These are phyloP conservation scores for Scomberomorus guttatus DNA, from an alignment of 2,797 vertebrate genomes.

Conservation along the genomic window DNA sequence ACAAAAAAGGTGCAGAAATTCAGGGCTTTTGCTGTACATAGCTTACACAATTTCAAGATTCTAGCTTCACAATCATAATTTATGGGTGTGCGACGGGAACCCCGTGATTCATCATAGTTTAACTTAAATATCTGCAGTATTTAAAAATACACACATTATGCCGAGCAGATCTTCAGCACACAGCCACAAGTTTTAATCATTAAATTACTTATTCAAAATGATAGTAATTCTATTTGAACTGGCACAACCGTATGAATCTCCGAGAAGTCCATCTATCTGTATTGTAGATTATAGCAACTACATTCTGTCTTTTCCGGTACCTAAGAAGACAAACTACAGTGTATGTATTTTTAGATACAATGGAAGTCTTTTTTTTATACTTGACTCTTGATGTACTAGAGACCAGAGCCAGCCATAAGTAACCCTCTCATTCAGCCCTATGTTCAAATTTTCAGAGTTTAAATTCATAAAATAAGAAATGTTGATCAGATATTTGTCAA, in stretches of 20 bases:
- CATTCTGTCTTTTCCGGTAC: neutral
- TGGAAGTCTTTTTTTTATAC: neutral
- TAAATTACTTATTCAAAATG: neutral
- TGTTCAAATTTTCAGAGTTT: neutral
- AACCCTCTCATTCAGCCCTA: neutral
- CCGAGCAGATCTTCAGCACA: neutral
- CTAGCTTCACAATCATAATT: neutral
- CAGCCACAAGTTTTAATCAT: neutral
- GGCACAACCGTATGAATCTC: neutral
- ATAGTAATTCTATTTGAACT: neutral
- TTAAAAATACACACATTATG: neutral
- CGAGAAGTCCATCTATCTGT: neutral
- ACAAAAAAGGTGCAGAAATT: neutral
- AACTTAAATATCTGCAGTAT: neutral
- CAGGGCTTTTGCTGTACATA: neutral
- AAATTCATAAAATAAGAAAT: neutral
- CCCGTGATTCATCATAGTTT: neutral
- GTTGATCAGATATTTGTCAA: neutral
- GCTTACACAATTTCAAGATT: neutral
- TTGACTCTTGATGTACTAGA: neutral
- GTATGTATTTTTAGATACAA: neutral
- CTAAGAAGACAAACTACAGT: neutral
- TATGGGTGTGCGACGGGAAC: neutral
- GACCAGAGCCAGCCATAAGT: neutral
- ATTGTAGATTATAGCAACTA: neutral